Percentiles rank a stretch among this genome's conserved stretches.
These are phyloP conservation scores for Hydrolagus colliei DNA, from an alignment of 2,797 vertebrate genomes.

Conservation along the genomic window DNA sequence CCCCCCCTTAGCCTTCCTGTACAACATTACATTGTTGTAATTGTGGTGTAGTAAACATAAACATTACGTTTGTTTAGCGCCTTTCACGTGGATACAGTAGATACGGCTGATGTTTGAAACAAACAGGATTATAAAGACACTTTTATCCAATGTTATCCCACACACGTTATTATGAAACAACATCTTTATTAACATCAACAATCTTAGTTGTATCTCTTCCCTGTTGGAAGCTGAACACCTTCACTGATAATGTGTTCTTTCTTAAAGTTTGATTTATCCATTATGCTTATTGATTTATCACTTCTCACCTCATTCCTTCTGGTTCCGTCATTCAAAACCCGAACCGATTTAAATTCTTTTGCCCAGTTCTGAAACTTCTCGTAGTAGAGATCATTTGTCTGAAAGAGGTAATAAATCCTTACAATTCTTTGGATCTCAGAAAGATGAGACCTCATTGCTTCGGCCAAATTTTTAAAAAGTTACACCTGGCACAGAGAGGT, in stretches of 20 bases:
- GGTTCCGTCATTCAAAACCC: slow-evolving; percentile 61
- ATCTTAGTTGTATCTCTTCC: too few relatives aligned
- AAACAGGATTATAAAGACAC: neutral
- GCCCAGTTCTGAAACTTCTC: slow-evolving; percentile 63
- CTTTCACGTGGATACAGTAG: neutral
- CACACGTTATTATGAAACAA: too few relatives aligned
- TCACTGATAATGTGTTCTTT: neutral
- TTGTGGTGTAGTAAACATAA: too few relatives aligned
- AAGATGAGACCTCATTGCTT: too few relatives aligned
- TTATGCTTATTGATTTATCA: neutral
- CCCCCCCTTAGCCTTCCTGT: neutral
- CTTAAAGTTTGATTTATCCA: neutral
- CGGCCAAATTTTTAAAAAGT: too few relatives aligned
- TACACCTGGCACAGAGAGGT: too few relatives aligned
- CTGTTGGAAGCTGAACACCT: neutral
- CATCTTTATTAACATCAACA: too few relatives aligned
- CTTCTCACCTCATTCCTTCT: slow-evolving; percentile 57
- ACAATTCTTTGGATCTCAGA: too few relatives aligned
- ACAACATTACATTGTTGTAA: too few relatives aligned
- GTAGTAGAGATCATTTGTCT: slow-evolving; percentile 62
- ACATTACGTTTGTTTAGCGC: too few relatives aligned
- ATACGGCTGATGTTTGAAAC: neutral
- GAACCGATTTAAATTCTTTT: slow-evolving; percentile 50
- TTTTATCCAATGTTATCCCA: neutral
- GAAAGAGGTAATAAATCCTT: slow-evolving; percentile 34